A percentile compares a stretch with the other conserved stretches of the same genome.
Evolutionary conservation across 2,113 vertebrate species (phyloP).

Genomic region (Nycticryphes semicollaris): DNA sequence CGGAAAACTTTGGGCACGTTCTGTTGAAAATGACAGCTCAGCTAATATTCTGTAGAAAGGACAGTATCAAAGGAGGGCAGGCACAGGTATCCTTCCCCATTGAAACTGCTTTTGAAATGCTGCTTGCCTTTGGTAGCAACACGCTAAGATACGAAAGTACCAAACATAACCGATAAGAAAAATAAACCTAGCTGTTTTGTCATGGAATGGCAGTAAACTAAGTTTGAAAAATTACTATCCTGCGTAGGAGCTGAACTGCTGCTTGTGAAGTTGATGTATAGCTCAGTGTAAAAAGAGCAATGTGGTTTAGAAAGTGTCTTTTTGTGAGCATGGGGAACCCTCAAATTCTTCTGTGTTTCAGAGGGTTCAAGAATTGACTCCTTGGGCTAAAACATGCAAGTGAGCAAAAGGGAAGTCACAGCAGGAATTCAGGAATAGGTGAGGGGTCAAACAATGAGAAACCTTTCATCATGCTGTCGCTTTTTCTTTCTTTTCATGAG

Average conservation of each 20-base stretch:
- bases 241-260: not conserved
- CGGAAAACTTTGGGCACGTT: not conserved
- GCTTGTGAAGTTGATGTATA: not conserved
- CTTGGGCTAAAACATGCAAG: not conserved
- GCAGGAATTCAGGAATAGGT: slow-evolving; percentile 33
- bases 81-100: not conserved
- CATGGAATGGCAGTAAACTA: not conserved
- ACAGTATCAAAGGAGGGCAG: not conserved
- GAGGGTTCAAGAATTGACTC: not conserved
- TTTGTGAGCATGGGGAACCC: not conserved
- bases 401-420: slow-evolving; percentile 51
- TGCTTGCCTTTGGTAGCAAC: not conserved
- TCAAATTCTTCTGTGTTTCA: not conserved
- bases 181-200: not conserved
- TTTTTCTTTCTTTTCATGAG: slow-evolving; percentile 55
- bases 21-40: not conserved
- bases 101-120: not conserved
- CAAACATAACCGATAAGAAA: not conserved
- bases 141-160: not conserved
- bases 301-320: not conserved
- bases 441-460: slow-evolving; percentile 59
- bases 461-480: slow-evolving; percentile 61
- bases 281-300: not conserved
- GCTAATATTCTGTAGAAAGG: not conserved
- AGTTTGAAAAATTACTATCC: not conserved